These are phyloP conservation scores for Polyommatus icarus DNA, from an alignment of 2,888 invertebrate species.

Conservation along the genomic window DNA sequence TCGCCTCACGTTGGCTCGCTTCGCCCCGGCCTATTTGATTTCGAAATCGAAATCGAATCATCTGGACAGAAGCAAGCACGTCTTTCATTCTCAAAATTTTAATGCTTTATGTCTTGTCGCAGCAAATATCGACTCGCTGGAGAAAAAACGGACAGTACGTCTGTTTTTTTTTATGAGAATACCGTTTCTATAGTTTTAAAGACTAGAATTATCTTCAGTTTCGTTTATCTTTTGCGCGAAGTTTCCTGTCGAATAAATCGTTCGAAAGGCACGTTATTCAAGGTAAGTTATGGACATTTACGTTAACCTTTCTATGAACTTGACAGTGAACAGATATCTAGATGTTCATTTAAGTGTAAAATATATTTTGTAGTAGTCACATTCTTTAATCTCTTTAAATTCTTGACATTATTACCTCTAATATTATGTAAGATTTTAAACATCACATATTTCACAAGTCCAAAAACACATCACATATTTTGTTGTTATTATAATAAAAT, in stretches of 20 bases:
- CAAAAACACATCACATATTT: not conserved
- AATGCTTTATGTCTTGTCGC: not conserved
- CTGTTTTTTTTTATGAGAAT: not conserved
- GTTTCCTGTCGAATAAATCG: not conserved
- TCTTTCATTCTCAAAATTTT: not conserved
- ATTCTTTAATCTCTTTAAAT: not conserved
- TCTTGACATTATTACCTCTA: not conserved
- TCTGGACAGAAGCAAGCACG: not conserved
- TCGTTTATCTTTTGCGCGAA: not conserved
- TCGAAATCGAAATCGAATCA: too few relatives aligned
- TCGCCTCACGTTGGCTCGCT: slow-evolving; percentile 33
- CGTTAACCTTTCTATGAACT: slow-evolving; percentile 15
- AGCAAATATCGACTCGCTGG: not conserved
- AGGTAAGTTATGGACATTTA: slow-evolving; percentile 21
- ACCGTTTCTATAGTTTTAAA: not conserved
- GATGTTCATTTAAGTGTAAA: not conserved
- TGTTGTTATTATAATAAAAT: not conserved
- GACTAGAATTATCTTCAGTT: not conserved
- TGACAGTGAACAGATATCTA: slow-evolving; percentile 12
- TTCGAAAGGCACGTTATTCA: not conserved
- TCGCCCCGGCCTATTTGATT: not conserved
- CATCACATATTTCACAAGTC: not conserved
- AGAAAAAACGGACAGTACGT: not conserved
- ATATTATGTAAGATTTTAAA: not conserved
- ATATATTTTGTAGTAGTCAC: not conserved